Conservation (phyloP, 2,888 invertebrate species). For the Cryptus armator region DNA sequence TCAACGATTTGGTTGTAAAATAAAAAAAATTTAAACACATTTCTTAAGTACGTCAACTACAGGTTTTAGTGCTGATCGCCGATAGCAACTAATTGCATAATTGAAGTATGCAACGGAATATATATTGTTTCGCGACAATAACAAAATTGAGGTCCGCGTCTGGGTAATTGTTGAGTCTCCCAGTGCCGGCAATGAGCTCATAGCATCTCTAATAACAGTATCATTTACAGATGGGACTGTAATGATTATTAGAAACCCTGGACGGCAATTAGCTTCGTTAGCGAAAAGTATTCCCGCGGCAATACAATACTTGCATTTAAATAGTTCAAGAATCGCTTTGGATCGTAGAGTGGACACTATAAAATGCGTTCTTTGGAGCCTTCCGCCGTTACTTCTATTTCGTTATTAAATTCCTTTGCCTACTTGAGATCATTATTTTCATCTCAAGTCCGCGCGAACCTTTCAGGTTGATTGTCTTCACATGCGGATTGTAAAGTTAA, state of each 20-base stretch:
- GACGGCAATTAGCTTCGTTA: conserved; percentile 47
- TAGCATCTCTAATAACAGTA: conserved; percentile 12
- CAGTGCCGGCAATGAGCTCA: background rate
- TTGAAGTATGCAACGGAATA: conserved; percentile 22
- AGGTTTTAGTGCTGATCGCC: background rate
- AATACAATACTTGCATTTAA: conserved; percentile 10
- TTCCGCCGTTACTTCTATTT: background rate
- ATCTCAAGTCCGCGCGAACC: too few species aligned
- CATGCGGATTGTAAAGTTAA: too few species aligned
- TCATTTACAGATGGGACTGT: conserved; percentile 28
- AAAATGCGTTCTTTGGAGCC: background rate
- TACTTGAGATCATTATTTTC: background rate
- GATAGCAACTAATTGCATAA: conserved; percentile 32
- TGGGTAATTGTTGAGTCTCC: conserved; percentile 15
- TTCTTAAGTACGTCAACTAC: background rate
- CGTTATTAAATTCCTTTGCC: background rate
- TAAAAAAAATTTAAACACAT: background rate
- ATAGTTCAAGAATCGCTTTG: conserved; percentile 1
- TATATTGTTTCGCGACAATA: conserved; percentile 29
- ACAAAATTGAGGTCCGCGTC: conserved; percentile 35
- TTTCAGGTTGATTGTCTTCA: too few species aligned
- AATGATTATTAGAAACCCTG: conserved; percentile 45
- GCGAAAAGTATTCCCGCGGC: background rate
- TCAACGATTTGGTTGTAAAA: background rate
- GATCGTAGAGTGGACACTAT: background rate